Evolutionary conservation across 2,888 invertebrate species (phyloP).

Genomic region (Calameuta filiformis): DNA sequence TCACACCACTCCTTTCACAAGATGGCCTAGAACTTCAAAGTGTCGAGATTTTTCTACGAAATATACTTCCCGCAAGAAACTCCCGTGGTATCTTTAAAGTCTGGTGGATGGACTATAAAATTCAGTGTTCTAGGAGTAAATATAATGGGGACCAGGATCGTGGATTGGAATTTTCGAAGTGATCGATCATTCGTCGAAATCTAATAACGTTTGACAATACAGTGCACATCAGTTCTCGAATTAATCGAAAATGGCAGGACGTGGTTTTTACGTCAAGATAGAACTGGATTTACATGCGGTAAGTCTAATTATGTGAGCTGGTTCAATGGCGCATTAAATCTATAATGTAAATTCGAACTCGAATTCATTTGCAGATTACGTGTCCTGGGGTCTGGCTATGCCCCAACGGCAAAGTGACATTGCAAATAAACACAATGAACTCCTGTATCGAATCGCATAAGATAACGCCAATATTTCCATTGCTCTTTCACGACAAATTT

Average conservation of each 20-base stretch:
- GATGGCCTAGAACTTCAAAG: constrained; percentile 26
- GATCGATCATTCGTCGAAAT: constrained; percentile 7
- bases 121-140: neutral
- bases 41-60: constrained; percentile 7
- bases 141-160: constrained; percentile 14
- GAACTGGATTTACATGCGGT: constrained; percentile 60
- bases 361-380: constrained; percentile 70
- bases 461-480: constrained; percentile 77
- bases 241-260: constrained; percentile 49
- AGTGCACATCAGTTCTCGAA: neutral
- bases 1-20: constrained; percentile 14
- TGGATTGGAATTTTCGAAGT: constrained; percentile 2
- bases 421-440: constrained; percentile 77
- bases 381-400: constrained; percentile 91
- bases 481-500: constrained; percentile 78
- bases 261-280: constrained; percentile 58
- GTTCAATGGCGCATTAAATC: neutral
- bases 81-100: neutral
- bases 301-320: constrained; percentile 26
- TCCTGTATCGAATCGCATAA: constrained; percentile 76
- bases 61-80: constrained; percentile 2
- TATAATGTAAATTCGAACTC: neutral
- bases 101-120: constrained; percentile 3
- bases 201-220: constrained; percentile 11
- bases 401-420: constrained; percentile 80